phyloP scores from a whole-genome alignment of 2,113 vertebrate species.

The Notiomystis cincta region DNA sequence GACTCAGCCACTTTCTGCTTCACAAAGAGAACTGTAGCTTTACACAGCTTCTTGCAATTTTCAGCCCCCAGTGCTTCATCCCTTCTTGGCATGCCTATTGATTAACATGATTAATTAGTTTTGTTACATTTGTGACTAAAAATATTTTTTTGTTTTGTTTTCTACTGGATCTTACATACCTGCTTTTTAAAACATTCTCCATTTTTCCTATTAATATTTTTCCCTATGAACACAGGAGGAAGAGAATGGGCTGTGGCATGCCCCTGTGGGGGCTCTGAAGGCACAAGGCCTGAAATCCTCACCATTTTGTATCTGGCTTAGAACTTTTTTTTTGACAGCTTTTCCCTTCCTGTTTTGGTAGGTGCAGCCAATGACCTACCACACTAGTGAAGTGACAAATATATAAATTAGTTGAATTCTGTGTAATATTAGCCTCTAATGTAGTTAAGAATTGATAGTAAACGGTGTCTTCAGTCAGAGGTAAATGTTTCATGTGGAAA shows the following conservation, averaged over 20 bases:
- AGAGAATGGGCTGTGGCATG: not conserved
- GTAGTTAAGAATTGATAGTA: not conserved
- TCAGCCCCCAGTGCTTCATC: not conserved
- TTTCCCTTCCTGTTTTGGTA: not conserved
- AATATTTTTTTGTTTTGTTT: not conserved
- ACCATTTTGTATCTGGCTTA: not conserved
- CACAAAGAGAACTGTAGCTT: not conserved
- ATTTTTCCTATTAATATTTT: not conserved
- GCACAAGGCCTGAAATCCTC: accelerated
- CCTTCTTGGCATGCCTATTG: not conserved
- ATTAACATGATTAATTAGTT: not conserved
- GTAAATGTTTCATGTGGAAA: not conserved
- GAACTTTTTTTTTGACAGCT: not conserved
- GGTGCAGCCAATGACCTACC: not conserved
- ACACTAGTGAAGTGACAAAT: not conserved
- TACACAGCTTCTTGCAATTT: not conserved
- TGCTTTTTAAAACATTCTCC: not conserved
- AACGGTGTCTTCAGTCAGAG: not conserved
- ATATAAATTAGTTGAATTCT: not conserved
- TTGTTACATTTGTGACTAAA: not conserved
- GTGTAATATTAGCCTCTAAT: not conserved
- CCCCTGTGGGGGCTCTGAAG: not conserved
- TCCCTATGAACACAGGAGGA: not conserved
- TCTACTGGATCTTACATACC: accelerated
- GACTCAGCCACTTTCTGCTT: not conserved